Base-by-base conservation (phyloP, 2,797 vertebrate genomes). In the Sebastes variabilis region DNA sequence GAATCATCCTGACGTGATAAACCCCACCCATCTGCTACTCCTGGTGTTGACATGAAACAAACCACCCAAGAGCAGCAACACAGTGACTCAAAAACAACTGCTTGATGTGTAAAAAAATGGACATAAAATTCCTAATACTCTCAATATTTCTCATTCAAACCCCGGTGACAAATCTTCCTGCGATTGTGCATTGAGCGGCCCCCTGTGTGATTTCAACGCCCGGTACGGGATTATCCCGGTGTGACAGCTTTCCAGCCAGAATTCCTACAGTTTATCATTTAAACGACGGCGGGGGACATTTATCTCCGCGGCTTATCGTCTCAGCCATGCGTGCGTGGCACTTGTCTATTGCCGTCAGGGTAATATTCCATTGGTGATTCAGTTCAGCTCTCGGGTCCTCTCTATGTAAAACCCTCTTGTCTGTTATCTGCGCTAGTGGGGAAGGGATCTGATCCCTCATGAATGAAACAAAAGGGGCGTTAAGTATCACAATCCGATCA, bases 221-320 rank as follows among this genome's bases (percentile, higher is more conserved):
- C 46, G 83, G 64, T 78, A 75, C 71, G 12, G 93, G 94, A 94
- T 95, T 89, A 94, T 83, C 89, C 89, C 86, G 58, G 84, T 46
- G 87, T 85, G 93, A 92, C 90, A 87, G 89, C 88, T 84, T 91
- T 86, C 79, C 85, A 84, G 83, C 68, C 89, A 82, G 81, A 86
- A 92, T 92, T 94, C 91, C 89, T 80, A 78, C 88, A 90, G 87
- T 94, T 92, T 86, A 93, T 94, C 92, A 94, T 95, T 90, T 90
- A 90, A 93, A 94, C 88, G 88, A 91, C 91, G 83, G 83, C 76
- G 65, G 83, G 85, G 86, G 90, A 90, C 89, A 89, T 93, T 93
- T 92, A 93, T 94, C 91, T 91, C 72, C 12, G 2, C 29, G 81
- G 92, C 90, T 94, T 93, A 94, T 91, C 87, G 71, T 65, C 89